These are phyloP conservation scores for Neodontobutis hainanensis DNA, from an alignment of 2,113 vertebrate genomes.

Conservation along the genomic window DNA sequence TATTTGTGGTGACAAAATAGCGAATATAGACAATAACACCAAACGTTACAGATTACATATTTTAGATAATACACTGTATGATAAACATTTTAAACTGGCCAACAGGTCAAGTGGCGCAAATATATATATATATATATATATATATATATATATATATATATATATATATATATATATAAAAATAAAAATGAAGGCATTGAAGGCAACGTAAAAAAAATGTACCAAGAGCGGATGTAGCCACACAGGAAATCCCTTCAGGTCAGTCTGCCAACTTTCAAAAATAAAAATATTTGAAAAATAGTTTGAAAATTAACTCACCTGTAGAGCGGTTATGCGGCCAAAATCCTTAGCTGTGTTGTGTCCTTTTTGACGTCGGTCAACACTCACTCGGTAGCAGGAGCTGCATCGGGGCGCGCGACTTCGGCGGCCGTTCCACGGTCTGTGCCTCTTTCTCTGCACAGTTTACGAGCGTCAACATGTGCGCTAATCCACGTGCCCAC, in stretches of 20 bases:
- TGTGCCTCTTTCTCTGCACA: conserved; percentile 59
- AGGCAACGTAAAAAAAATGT: neutral
- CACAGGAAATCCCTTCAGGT: conserved; percentile 58
- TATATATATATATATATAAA: neutral
- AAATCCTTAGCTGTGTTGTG: conserved; percentile 8
- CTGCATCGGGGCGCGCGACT: conserved; percentile 43
- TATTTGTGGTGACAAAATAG: neutral
- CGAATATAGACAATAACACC: neutral
- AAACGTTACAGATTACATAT: no score
- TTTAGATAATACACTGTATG: neutral
- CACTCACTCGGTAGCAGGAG: conserved; percentile 33
- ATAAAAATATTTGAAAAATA: neutral
- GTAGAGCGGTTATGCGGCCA: neutral
- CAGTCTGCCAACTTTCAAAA: conserved; percentile 46
- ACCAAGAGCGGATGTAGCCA: conserved; percentile 17
- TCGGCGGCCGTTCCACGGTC: conserved; percentile 45
- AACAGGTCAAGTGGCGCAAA: no score
- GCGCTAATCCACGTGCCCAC: conserved; percentile 80
- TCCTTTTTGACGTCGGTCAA: conserved; percentile 32
- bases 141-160: neutral
- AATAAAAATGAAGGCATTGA: neutral
- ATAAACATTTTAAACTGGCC: neutral
- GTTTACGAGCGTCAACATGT: conserved; percentile 80
- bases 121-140: neutral
- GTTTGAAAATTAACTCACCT: conserved; percentile 52